Percentiles rank a stretch among this genome's conserved stretches.
These are phyloP conservation scores for Tragelaphus buxtoni DNA, from an alignment of 2,113 vertebrate genomes.

Conservation along the genomic window DNA sequence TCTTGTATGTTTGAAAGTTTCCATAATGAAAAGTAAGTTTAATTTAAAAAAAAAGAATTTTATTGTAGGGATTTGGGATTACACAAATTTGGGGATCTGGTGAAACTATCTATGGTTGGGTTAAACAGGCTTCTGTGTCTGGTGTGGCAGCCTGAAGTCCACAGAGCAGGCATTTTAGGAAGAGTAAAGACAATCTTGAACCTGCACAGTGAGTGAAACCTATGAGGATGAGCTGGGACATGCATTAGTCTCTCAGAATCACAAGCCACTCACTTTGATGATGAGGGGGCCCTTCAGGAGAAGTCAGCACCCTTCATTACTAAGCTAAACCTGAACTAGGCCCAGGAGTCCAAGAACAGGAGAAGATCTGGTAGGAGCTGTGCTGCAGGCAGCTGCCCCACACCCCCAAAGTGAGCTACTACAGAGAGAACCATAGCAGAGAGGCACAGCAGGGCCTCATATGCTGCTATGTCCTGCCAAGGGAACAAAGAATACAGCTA, in stretches of 20 bases:
- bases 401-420: neutral
- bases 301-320: neutral
- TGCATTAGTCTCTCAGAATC: neutral
- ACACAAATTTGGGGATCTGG: neutral
- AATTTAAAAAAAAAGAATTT: neutral
- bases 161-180: no score
- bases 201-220: neutral
- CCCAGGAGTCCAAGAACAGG: neutral
- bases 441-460: fast-evolving
- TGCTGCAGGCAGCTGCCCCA: neutral
- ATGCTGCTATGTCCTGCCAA: no score
- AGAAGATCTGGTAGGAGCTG: neutral
- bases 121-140: neutral
- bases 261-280: neutral
- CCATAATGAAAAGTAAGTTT: no score
- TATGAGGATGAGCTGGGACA: neutral
- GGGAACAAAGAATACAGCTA: neutral
- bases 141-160: neutral
- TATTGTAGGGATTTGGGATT: neutral
- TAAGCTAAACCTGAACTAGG: neutral
- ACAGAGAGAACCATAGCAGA: fast-evolving
- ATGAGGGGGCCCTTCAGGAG: neutral
- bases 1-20: no score
- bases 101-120: neutral
- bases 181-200: neutral